phyloP scores from a whole-genome alignment of 2,888 invertebrate genomes.

The Troides aeacus region DNA sequence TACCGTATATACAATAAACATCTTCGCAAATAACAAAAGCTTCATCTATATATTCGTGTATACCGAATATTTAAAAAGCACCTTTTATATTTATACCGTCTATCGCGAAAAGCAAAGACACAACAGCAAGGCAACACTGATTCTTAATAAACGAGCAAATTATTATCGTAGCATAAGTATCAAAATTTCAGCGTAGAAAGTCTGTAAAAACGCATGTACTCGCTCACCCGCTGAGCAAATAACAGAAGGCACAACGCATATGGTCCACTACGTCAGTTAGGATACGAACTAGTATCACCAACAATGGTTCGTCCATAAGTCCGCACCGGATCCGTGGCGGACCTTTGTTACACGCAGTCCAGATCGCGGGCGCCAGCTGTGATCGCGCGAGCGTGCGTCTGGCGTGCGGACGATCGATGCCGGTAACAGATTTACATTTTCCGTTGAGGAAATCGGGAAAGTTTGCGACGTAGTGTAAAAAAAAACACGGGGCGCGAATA shows the following conservation, averaged over 20 bases:
- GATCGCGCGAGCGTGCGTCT: constrained; percentile 67
- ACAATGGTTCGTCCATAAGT: constrained; percentile 47
- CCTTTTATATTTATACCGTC: constrained; percentile 65
- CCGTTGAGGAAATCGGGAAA: constrained; percentile 76
- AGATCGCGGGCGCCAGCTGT: constrained; percentile 66
- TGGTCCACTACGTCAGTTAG: constrained; percentile 69
- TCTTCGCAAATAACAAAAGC: constrained; percentile 23
- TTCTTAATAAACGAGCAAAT: constrained; percentile 60
- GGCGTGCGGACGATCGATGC: constrained; percentile 73
- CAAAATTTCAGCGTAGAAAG: constrained; percentile 55
- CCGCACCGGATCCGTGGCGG: constrained; percentile 33
- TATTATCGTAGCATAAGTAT: constrained; percentile 54
- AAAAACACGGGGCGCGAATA: constrained; percentile 58
- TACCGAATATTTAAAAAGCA: constrained; percentile 58
- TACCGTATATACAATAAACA: constrained; percentile 29
- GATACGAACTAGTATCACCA: constrained; percentile 65
- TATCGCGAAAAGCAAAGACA: constrained; percentile 77
- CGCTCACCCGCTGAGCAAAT: constrained; percentile 53
- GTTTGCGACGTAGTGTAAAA: constrained; percentile 64
- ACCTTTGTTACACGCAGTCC: constrained; percentile 70
- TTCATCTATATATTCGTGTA: constrained; percentile 30
- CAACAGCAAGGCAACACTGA: constrained; percentile 78
- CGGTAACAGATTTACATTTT: constrained; percentile 78
- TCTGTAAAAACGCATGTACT: constrained; percentile 46
- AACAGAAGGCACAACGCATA: constrained; percentile 74